These are phyloP conservation scores for Archivesica marissinica DNA, from an alignment of 1,140 invertebrate genomes.

Conservation along the genomic window DNA sequence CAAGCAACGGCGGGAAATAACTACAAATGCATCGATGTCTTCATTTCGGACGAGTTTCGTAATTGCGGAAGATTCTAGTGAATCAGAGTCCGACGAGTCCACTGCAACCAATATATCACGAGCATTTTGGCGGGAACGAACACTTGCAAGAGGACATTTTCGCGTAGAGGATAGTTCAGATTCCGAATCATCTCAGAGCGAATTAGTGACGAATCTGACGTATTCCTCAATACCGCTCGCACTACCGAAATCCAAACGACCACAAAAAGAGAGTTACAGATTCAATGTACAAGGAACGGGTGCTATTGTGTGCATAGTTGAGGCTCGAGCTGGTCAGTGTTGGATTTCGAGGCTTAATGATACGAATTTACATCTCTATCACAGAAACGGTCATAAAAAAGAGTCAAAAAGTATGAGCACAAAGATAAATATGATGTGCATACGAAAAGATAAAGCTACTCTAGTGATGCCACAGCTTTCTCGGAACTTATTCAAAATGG, in stretches of 20 bases:
- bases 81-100: constrained; percentile 14
- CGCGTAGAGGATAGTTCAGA: constrained; percentile 42
- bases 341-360: constrained; percentile 39
- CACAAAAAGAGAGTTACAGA: constrained; percentile 2
- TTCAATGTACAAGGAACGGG: constrained; percentile 52
- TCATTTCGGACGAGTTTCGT: constrained; percentile 43
- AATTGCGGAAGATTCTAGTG: constrained; percentile 18
- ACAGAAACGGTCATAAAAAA: constrained; percentile 54
- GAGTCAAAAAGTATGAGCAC: constrained; percentile 23
- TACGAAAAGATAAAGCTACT: constrained; percentile 16
- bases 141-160: constrained; percentile 1
- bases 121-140: constrained; percentile 11
- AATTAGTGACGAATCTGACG: constrained; percentile 1
- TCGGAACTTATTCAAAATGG: constrained; percentile 26
- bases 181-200: constrained; percentile 6
- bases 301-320: constrained; percentile 20
- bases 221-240: constrained; percentile 11
- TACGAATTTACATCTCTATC: constrained; percentile 43
- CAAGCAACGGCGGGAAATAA: constrained; percentile 17
- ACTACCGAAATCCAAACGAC: neutral
- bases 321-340: constrained; percentile 2
- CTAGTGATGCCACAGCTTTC: constrained; percentile 27
- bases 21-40: constrained; percentile 12
- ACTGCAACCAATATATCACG: constrained; percentile 25
- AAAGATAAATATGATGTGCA: constrained; percentile 1